Percentiles rank a stretch among this genome's conserved stretches.
phyloP scores from a whole-genome alignment of 2,888 invertebrate genomes.

The Druceiella hillmani region DNA sequence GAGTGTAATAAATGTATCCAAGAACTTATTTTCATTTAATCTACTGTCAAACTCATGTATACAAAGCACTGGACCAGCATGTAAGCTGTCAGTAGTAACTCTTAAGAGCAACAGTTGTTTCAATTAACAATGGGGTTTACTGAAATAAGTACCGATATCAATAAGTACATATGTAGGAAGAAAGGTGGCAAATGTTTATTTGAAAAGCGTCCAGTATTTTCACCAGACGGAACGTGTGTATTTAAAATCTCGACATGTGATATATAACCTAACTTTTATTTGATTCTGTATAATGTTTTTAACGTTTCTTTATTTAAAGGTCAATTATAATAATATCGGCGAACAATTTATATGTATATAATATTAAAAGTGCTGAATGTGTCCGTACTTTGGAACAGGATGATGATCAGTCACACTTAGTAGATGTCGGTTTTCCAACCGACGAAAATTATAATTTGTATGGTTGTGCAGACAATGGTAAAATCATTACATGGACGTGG shows the following conservation, averaged over 20 bases:
- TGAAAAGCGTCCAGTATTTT: conserved; percentile 41
- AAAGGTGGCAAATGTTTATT: conserved; percentile 48
- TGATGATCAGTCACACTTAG: conserved; percentile 31
- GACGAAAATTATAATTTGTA: conserved; percentile 42
- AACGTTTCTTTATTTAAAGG: conserved; percentile 29
- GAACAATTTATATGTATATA: conserved; percentile 42
- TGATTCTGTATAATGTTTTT: conserved; percentile 5
- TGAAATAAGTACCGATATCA: no score
- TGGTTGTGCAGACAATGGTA: conserved; percentile 39
- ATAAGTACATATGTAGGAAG: no score
- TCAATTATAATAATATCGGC: conserved; percentile 42
- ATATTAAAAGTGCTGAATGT: conserved; percentile 42
- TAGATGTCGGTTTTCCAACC: conserved; percentile 38
- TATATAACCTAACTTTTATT: background rate
- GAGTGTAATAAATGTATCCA: no score
- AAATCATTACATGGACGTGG: conserved; percentile 45
- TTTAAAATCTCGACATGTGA: background rate
- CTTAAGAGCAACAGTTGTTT: no score
- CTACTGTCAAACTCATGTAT: no score
- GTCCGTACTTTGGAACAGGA: conserved; percentile 41
- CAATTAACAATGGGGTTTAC: no score
- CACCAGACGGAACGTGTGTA: conserved; percentile 48
- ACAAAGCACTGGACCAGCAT: no score
- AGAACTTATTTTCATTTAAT: no score
- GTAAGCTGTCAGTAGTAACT: no score